Base-by-base conservation (phyloP, 2,888 invertebrate genomes). In the Cyclophora albipunctata region DNA sequence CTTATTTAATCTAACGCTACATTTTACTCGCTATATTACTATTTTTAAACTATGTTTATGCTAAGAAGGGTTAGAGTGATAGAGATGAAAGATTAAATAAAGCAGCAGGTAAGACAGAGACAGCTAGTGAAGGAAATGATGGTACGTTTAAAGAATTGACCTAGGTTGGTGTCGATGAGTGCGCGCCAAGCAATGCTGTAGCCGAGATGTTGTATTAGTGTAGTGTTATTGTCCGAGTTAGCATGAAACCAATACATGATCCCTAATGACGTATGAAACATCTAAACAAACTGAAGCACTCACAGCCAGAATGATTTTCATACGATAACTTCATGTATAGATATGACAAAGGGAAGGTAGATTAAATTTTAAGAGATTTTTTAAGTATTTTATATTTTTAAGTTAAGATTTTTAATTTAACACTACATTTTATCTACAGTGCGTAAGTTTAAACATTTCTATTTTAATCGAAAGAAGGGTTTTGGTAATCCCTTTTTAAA, bases 301-400 rank as follows among this genome's bases (percentile, higher is more conserved):
- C 88, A 88, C 88, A 88, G 88, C 88, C 88, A 82, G 87, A 83
- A 88, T 88, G 87, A 88, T 87, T 85, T 78, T 71, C 75, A 75
- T 81, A 80, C 37, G 37, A 37, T 37, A 37, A 37, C 71, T 79
- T 79, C 80, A 73, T 76, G 80, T 79, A 78, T 81, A 86, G 82
- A 84, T 84, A 86, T 85, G 84, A 76, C 81, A 81, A 75, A 75
- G 80, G 77, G 73, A 83, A 80, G 74, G 74, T 73, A 71, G 64
- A 67, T 73, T 69, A 72, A 67, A 69, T 70, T 37, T 75, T 75
- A 75, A 75, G 71, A 75, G 63, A 66, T 62, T 73, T 77, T 71
- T 71, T 64, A 64, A 66, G 57, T 62, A 37, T 37, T 37, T 37
- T 60, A 63, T 73, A 73, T 72, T 67, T 80, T 77, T 76, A 68